Percentiles rank a stretch among this genome's conserved stretches.
Conservation (phyloP, 1,140 invertebrate genomes). For the Piezodorus guildinii region DNA sequence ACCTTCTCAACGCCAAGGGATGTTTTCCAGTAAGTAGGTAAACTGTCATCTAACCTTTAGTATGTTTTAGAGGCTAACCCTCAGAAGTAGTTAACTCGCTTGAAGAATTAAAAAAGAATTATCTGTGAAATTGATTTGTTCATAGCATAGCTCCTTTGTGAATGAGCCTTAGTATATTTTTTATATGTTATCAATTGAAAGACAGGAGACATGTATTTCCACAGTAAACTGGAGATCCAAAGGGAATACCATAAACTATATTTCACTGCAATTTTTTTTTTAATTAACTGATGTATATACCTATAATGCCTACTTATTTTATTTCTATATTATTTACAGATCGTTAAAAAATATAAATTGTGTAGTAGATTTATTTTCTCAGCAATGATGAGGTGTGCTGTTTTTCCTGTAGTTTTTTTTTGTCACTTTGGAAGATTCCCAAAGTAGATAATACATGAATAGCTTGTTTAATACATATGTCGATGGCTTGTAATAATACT, state of each 20-base stretch:
- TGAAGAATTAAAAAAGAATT: not conserved
- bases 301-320: too few species aligned
- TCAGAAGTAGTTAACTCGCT: slow-evolving; percentile 2
- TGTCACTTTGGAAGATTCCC: too few species aligned
- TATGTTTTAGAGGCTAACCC: slow-evolving; percentile 13
- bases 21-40: slow-evolving; percentile 70
- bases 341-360: too few species aligned
- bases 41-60: slow-evolving; percentile 18
- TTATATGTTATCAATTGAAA: slow-evolving; percentile 23
- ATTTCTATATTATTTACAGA: too few species aligned
- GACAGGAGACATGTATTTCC: too few species aligned
- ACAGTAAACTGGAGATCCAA: too few species aligned
- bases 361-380: too few species aligned
- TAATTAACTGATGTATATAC: too few species aligned
- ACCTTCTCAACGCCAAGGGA: slow-evolving; percentile 50
- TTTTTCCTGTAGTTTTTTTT: too few species aligned
- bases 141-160: slow-evolving; percentile 18
- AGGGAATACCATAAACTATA: too few species aligned
- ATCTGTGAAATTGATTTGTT: not conserved
- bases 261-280: too few species aligned
- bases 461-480: slow-evolving; percentile 41
- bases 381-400: too few species aligned
- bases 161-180: slow-evolving; percentile 11
- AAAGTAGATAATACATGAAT: slow-evolving; percentile 29
- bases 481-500: slow-evolving; percentile 31